Base-by-base conservation (phyloP, 2,113 vertebrate genomes). In the Neogobius melanostomus region DNA sequence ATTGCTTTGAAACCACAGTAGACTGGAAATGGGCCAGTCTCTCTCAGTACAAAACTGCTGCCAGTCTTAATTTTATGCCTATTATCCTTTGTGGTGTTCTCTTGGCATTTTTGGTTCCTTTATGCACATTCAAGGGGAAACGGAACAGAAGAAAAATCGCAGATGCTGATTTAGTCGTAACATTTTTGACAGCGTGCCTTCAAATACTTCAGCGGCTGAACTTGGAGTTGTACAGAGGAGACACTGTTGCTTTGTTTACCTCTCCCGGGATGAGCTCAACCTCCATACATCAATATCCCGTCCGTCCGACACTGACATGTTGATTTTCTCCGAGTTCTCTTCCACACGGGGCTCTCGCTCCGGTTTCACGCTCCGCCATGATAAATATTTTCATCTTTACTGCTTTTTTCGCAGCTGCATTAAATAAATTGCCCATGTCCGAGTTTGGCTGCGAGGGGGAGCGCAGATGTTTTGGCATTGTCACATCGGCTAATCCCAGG, bases 391-490 rank as follows among this genome's bases (percentile, higher is more conserved):
- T 45, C 17, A 53, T n/a, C 15, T 64, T 67, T 60, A 45, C 74
- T 66, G 51, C 44, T 53, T 74, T 70, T 21, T 69, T 77, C 57
- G 71, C 43, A 47, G 64, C 21, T 1, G 36, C 69, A 54, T 52
- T 69, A 60, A 80, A 77, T 68, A 74, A 71, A 78, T 47, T 50
- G 5, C 9, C 61, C 21, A 3, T 21, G 51, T 64, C 8, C 64
- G 67, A 74, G 61, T 47, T 66, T 74, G 53, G 70, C 65, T 64
- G 67, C 72, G 56, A 45, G 69, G 76, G 12, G 21, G 17, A 43
- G 52, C 77, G 48, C 80, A 88, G 82, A 85, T 82, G 80, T 82
- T 84, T 71, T 84, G 80, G 77, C 83, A 48, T 77, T 64, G 69
- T 80, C 60, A 44, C 53, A 57, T 71, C 68, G 57, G 54, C 47